Evolutionary conservation across 92 coral and sea anemone species (phyloP).

Genomic region (Pocillopora meandrina): DNA sequence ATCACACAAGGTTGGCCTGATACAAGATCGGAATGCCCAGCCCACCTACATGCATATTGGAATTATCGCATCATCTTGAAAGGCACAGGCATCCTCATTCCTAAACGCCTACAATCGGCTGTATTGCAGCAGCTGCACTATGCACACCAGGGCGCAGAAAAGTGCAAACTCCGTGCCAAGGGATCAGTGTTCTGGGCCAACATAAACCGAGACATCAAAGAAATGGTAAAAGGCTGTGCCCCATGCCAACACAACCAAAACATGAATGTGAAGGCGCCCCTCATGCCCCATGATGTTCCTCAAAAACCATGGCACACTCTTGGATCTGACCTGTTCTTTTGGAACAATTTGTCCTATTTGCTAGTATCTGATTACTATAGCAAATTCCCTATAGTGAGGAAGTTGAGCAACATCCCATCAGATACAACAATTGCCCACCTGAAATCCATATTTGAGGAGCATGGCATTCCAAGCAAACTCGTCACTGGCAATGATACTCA

Average conservation of each 20-base stretch:
- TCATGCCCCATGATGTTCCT: slow-evolving; percentile 65
- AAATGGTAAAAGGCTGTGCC: slow-evolving; percentile 66
- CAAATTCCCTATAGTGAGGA: slow-evolving; percentile 60
- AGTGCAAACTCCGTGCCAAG: slow-evolving; percentile 74
- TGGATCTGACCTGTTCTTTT: slow-evolving; percentile 61
- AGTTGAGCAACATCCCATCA: slow-evolving; percentile 54
- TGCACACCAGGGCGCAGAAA: slow-evolving; percentile 78
- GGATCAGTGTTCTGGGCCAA: slow-evolving; percentile 74
- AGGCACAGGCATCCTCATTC: slow-evolving; percentile 62
- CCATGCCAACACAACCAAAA: slow-evolving; percentile 70
- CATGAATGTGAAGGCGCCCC: slow-evolving; percentile 68
- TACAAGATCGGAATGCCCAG: slow-evolving; percentile 54
- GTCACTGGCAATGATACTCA: slow-evolving; percentile 60
- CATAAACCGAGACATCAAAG: slow-evolving; percentile 64
- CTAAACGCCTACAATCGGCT: slow-evolving; percentile 51
- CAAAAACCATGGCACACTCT: slow-evolving; percentile 72
- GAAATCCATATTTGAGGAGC: slow-evolving; percentile 70
- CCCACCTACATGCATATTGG: slow-evolving; percentile 48
- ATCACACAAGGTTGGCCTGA: slow-evolving; percentile 69
- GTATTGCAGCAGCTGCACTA: slow-evolving; percentile 70
- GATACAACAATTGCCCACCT: slow-evolving; percentile 52
- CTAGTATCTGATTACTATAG: slow-evolving; percentile 60
- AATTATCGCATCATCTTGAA: slow-evolving; percentile 46
- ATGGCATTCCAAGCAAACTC: slow-evolving; percentile 25
- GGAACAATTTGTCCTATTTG: slow-evolving; percentile 54